These are phyloP conservation scores for Morpho helenor DNA, from an alignment of 2,888 invertebrate species.

Conservation along the genomic window DNA sequence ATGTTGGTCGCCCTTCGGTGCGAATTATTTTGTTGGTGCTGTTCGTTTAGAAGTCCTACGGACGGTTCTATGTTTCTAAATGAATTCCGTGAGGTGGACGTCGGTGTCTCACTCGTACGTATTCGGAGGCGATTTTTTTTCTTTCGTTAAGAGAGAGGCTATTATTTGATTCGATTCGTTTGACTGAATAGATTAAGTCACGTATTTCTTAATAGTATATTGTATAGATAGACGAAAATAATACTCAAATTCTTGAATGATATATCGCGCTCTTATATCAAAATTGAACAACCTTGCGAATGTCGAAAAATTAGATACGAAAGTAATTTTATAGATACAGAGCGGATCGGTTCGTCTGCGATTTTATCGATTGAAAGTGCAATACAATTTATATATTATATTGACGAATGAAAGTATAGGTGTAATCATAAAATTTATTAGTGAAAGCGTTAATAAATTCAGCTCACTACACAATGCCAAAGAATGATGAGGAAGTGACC, in stretches of 20 bases:
- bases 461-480: conserved; percentile 78
- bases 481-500: conserved; percentile 63
- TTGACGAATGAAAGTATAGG: conserved; percentile 21
- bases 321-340: conserved; percentile 31
- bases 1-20: not conserved
- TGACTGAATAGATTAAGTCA: conserved; percentile 77
- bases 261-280: conserved; percentile 40
- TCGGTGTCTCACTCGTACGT: not conserved
- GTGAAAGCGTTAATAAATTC: conserved; percentile 52
- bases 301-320: conserved; percentile 37
- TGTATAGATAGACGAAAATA: conserved; percentile 46
- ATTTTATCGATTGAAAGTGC: conserved; percentile 49
- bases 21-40: not conserved
- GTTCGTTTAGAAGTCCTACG: not conserved
- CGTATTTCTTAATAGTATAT: conserved; percentile 59
- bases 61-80: not conserved
- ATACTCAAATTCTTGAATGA: conserved; percentile 57
- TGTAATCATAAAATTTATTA: conserved; percentile 29
- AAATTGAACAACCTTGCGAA: conserved; percentile 29
- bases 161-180: conserved; percentile 73
- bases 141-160: conserved; percentile 70
- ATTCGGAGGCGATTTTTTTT: conserved; percentile 30
- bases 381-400: conserved; percentile 49
- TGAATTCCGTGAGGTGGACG: not conserved
- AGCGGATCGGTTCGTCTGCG: conserved; percentile 33